These are phyloP conservation scores for Phylloscopus collybita DNA, from an alignment of 2,797 vertebrate species.

Conservation along the genomic window DNA sequence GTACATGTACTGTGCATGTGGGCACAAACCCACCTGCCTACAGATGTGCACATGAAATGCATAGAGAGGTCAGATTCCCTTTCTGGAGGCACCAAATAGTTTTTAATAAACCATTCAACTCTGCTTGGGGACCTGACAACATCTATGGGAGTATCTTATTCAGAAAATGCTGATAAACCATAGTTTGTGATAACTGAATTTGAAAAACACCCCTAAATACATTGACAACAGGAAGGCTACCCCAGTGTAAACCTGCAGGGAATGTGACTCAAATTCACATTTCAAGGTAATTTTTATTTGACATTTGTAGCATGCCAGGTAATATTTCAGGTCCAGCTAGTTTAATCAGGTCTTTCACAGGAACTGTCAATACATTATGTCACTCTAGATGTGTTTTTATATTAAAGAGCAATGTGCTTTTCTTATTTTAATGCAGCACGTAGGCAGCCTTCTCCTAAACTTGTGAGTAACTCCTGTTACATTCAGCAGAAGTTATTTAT, in stretches of 20 bases:
- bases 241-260: background rate
- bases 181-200: background rate
- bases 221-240: background rate
- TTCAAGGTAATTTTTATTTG: background rate
- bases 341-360: conserved; percentile 20
- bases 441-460: conserved; percentile 3
- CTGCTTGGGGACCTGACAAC: background rate
- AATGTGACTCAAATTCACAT: background rate
- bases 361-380: background rate
- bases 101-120: background rate
- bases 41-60: background rate
- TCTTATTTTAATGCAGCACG: background rate
- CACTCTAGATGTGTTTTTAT: background rate
- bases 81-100: background rate
- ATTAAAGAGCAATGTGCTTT: background rate
- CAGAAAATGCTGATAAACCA: background rate
- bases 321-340: background rate
- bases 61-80: background rate
- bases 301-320: background rate
- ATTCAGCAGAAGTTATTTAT: background rate
- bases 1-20: background rate
- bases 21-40: background rate
- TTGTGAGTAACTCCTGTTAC: background rate
- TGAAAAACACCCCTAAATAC: background rate
- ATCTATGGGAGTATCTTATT: background rate